phyloP scores from a whole-genome alignment of 2,797 vertebrate species.

The Sebastes dallii region DNA sequence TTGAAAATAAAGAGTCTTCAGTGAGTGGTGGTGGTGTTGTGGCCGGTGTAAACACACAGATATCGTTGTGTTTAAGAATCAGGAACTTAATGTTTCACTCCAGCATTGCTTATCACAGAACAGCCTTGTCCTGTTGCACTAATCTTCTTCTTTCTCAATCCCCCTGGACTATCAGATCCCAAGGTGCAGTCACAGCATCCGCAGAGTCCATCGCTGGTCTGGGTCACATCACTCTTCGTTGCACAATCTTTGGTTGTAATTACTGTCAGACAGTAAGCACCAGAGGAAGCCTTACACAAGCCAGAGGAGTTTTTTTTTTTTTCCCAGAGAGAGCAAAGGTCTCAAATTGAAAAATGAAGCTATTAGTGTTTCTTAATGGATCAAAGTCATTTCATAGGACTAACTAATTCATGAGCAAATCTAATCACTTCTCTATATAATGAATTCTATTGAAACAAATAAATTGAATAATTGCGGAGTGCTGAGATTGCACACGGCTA shows the following conservation, averaged over 20 bases:
- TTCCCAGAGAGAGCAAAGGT: constrained; percentile 37
- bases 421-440: constrained; percentile 50
- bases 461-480: constrained; percentile 38
- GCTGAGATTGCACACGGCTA: constrained; percentile 8
- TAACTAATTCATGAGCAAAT: constrained; percentile 51
- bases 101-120: constrained; percentile 1
- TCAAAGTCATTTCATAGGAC: constrained; percentile 29
- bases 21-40: not conserved
- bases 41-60: not conserved
- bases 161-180: not conserved
- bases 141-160: not conserved
- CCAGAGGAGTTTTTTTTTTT: constrained; percentile 10
- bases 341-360: constrained; percentile 54
- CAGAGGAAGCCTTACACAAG: constrained; percentile 6
- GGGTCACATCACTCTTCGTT: not conserved
- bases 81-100: not conserved
- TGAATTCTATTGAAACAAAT: constrained; percentile 53
- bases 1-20: not conserved
- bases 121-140: not conserved
- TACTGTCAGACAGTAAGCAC: constrained; percentile 17
- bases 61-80: not conserved
- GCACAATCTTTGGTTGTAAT: constrained; percentile 17
- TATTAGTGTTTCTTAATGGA: constrained; percentile 50
- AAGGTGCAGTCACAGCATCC: not conserved
- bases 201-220: not conserved